Base-by-base conservation (phyloP, 2,888 invertebrate genomes). In the Chrysolina oricalcia region DNA sequence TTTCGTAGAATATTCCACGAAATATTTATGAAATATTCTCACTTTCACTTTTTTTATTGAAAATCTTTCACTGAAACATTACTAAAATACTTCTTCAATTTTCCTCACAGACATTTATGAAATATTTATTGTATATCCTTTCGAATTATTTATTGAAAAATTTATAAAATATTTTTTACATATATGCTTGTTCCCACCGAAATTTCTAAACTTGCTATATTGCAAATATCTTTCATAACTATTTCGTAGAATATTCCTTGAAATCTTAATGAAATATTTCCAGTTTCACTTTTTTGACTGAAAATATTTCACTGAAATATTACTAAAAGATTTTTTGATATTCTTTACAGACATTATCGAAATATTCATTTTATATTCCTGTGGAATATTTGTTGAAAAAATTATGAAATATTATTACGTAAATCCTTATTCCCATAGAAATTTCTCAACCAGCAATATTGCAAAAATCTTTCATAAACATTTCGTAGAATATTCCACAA, bases 31-130 rank as follows among this genome's bases (percentile, higher is more conserved):
- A 59, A 23, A 59, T 59, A 23, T 59, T 23, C 59, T 8, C 27
- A 59, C 27, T 23, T 59, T 59, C 59, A 59, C 21, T 59, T 11
- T 23, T 59, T 59, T 5, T 10, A 59, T 19, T 19, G 59, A 59
- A 59, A 59, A 59, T 59, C 59, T 59, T 59, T 19, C 59, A 59
- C 59, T 59, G n/a, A 59, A 59, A 59, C 17, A 59, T 59, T 10
- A 59, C 27, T 59, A n/a, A 59, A 59, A 59, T 59, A 59, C 17
- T 59, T 59, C 17, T 59, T 19, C 59, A 48, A 48, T 48, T 4
- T 48, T 48, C 15, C 48, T 15, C n/a, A 48, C 48, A 48, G 9
- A 48, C 15, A 48, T 48, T 15, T 48, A 15, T 48, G 48, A 48
- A 48, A 48, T 48, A 48, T 48, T 48, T 48, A 13, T 48, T 48